Evolutionary conservation across 2,888 invertebrate genomes (phyloP), one percentile per base, ranked within the genome.

Genomic region (Oscheius sp.): DNA sequence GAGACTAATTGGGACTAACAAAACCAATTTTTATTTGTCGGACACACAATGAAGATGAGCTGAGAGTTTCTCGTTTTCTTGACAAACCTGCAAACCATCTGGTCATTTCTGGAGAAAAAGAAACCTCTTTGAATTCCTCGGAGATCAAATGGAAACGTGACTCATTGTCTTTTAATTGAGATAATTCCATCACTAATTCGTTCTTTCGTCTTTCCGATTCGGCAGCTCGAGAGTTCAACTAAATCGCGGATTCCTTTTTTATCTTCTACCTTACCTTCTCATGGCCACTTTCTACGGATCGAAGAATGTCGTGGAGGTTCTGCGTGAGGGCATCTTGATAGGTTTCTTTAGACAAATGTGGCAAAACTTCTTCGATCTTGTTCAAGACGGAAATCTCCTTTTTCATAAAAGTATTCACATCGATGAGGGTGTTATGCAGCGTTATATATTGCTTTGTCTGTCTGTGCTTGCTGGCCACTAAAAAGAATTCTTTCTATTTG

Each of bases 401-500:
- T 75, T 92, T 92, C 85, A 96, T 91, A 87, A 96, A 96, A 45
- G 92, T 90, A 88, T 93, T 93, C n/a, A 93, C 93, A 88, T 96
- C 96, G 87, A 94, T 92, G 65, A 96, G 89, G 1, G 95, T 95
- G 88, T 98, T 97, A 88, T 95, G 95, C 73, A 96, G 90, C 45
- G 94, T 94, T 87, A 93, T 97, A 89, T 94, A 96, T 89, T 96
- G 95, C 88, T 96, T 96, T 0, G 96, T 96, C 90, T 97, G 96
- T 87, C 93, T 92, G 87, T 96, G 95, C 85, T 94, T 96, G 31
- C 93, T 92, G 73, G 95, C 92, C 86, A 97, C 95, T 95, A 88
- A 39, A 65, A 53, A 10, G 3, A 37, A 2, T 33, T 33, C 8
- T 31, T 33, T 25, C 3, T n/a, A 8, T 33, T 27, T 5, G 20